Conservation (phyloP, 2,113 vertebrate genomes). For the Hippocampus abdominalis region DNA sequence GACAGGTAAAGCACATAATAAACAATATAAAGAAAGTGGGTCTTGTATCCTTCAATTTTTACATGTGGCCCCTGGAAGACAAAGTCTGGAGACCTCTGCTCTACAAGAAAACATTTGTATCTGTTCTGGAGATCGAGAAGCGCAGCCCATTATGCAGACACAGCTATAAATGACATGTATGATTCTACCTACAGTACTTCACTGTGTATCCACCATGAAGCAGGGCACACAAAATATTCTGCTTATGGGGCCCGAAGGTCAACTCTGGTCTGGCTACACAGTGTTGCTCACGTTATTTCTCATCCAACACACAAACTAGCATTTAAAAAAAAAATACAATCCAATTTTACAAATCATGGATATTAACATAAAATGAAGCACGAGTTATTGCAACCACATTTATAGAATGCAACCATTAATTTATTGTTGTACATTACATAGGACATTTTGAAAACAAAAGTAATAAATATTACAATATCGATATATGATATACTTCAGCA, state of each 20-base stretch:
- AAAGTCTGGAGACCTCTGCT: background rate
- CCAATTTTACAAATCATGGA: background rate
- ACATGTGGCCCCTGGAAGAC: background rate
- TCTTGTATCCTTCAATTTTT: background rate
- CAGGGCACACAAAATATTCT: too few relatives aligned
- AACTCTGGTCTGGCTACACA: too few relatives aligned
- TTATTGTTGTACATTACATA: constrained; percentile 36
- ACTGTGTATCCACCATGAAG: too few relatives aligned
- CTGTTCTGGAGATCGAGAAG: background rate
- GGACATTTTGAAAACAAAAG: constrained; percentile 6
- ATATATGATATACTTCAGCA: background rate
- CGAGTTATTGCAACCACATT: constrained; percentile 34
- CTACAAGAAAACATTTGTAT: background rate
- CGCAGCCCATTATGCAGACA: too few relatives aligned
- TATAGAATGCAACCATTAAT: constrained; percentile 15
- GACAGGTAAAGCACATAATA: background rate
- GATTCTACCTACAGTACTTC: too few relatives aligned
- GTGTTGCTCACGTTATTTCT: too few relatives aligned
- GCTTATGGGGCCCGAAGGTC: too few relatives aligned
- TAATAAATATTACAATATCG: constrained; percentile 22
- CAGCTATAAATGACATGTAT: too few relatives aligned
- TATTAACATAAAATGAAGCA: background rate
- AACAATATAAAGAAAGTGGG: background rate
- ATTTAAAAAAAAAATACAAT: background rate
- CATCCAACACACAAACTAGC: too few relatives aligned